Evolutionary conservation across 2,113 vertebrate genomes (phyloP).

Genomic region (Planiliza haematocheilus): DNA sequence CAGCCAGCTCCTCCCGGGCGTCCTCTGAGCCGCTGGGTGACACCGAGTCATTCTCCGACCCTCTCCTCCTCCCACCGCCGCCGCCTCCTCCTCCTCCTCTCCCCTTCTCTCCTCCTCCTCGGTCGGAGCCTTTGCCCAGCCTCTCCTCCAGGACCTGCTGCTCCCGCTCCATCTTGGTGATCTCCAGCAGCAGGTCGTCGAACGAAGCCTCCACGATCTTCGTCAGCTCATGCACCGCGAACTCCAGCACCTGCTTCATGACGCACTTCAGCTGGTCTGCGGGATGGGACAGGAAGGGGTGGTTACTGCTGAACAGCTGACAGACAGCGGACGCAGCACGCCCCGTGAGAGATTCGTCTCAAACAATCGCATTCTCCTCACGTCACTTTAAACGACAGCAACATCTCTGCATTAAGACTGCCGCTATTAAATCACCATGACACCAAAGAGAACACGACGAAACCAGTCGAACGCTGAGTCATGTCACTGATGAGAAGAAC

Average conservation of each 20-base stretch:
- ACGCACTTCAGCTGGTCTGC: conserved; percentile 83
- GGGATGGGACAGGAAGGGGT: not conserved
- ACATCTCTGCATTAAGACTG: too few species aligned
- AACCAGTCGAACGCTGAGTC: too few species aligned
- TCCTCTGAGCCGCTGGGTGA: conserved; percentile 73
- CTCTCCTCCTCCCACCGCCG: conserved; percentile 20
- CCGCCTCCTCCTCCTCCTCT: not conserved
- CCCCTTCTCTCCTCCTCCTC: conserved; percentile 3
- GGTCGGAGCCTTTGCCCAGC: conserved; percentile 29
- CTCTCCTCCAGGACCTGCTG: conserved; percentile 69
- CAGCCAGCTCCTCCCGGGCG: conserved; percentile 32
- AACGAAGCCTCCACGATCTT: conserved; percentile 85
- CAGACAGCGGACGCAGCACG: too few species aligned
- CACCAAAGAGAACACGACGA: too few species aligned
- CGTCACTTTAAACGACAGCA: too few species aligned
- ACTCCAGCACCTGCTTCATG: conserved; percentile 83
- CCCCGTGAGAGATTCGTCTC: too few species aligned
- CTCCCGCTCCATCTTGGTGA: conserved; percentile 82
- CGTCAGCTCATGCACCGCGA: conserved; percentile 78
- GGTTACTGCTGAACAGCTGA: too few species aligned
- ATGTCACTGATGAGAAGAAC: too few species aligned
- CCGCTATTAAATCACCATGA: too few species aligned
- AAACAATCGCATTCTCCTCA: too few species aligned
- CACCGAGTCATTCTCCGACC: conserved; percentile 58
- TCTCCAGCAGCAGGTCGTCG: conserved; percentile 83